Conservation (phyloP, 2,113 vertebrate genomes). For the Petrocephalus zakoni region DNA sequence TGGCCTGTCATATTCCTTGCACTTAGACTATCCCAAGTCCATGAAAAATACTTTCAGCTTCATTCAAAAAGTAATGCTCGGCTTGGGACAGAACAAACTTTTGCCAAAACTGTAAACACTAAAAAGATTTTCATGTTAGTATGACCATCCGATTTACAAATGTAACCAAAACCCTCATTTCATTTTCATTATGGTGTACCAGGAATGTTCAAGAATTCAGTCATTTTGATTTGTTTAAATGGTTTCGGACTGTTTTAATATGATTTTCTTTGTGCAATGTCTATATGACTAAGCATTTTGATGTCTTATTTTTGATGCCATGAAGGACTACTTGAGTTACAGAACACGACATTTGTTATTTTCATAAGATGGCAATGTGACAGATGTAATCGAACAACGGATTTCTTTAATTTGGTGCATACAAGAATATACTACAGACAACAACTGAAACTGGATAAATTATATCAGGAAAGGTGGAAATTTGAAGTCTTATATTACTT, state of each 20-base stretch:
- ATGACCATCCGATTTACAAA: not conserved
- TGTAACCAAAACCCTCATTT: not conserved
- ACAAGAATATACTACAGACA: not conserved
- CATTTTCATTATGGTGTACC: not conserved
- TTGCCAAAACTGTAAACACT: not conserved
- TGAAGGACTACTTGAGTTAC: not conserved
- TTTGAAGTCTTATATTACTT: not conserved
- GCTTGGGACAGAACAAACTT: not conserved
- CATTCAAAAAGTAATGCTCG: not conserved
- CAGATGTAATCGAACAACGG: not conserved
- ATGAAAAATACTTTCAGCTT: not conserved
- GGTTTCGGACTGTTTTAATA: not conserved
- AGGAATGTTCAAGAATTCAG: not conserved
- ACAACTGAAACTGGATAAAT: not conserved
- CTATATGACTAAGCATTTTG: not conserved
- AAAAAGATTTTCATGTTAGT: not conserved
- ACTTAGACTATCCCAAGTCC: not conserved
- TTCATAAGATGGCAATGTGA: not conserved
- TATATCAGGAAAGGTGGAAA: not conserved
- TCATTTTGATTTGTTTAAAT: not conserved
- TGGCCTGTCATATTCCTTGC: not conserved
- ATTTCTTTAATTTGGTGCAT: not conserved
- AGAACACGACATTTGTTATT: not conserved
- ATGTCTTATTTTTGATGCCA: not conserved
- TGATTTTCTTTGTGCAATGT: not conserved